Percentiles rank a stretch among this genome's conserved stretches.
Conservation (phyloP, 1,140 invertebrate genomes). For the Micrasema longulum region DNA sequence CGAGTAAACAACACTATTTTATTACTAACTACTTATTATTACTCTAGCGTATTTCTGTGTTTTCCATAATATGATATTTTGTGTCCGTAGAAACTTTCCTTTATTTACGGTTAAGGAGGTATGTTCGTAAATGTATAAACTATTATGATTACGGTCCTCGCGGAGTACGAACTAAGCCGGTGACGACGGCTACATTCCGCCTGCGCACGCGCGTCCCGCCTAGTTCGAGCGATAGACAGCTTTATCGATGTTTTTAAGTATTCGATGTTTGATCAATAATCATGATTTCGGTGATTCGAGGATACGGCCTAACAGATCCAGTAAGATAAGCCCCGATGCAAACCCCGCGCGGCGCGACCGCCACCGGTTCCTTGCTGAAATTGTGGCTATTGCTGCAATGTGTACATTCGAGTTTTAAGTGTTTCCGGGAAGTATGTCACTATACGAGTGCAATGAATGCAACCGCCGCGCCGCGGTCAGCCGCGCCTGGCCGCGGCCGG, state of each 20-base stretch:
- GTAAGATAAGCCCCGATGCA: too few species aligned
- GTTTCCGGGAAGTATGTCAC: slow-evolving; percentile 43
- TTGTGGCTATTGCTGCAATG: not conserved
- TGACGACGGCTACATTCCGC: not conserved
- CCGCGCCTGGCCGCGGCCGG: not conserved
- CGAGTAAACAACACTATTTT: slow-evolving; percentile 26
- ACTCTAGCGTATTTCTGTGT: slow-evolving; percentile 34
- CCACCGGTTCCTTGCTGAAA: not conserved
- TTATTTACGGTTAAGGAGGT: slow-evolving; percentile 27
- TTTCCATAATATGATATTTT: slow-evolving; percentile 36
- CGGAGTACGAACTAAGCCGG: not conserved
- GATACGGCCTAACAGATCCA: slow-evolving; percentile 49
- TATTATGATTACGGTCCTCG: slow-evolving; percentile 16
- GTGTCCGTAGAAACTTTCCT: slow-evolving; percentile 34
- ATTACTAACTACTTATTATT: slow-evolving; percentile 21
- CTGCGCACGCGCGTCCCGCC: slow-evolving; percentile 24
- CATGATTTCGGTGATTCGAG: slow-evolving; percentile 42
- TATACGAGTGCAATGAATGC: slow-evolving; percentile 43
- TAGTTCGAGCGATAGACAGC: slow-evolving; percentile 54
- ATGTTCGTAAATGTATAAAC: slow-evolving; percentile 11
- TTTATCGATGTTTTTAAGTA: slow-evolving; percentile 54
- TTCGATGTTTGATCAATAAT: slow-evolving; percentile 43
- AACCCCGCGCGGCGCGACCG: slow-evolving; percentile 1
- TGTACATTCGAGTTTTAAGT: too few species aligned
- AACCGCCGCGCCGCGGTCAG: not conserved